These are phyloP conservation scores for Cichladusa arquata DNA, from an alignment of 2,113 vertebrate genomes.

Conservation along the genomic window DNA sequence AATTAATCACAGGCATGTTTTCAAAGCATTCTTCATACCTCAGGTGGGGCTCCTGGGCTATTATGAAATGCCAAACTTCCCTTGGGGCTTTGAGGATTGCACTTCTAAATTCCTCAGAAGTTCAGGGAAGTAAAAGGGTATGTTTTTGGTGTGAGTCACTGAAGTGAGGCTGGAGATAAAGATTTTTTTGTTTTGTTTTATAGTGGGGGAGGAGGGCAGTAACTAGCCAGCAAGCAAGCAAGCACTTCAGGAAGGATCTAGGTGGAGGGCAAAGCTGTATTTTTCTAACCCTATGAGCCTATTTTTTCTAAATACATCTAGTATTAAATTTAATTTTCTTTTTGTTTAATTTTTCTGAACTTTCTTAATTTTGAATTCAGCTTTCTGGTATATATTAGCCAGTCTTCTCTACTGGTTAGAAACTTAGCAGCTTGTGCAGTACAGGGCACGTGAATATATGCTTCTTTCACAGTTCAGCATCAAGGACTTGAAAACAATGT, in stretches of 20 bases:
- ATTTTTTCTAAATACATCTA: not conserved
- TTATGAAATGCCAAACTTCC: slow-evolving; percentile 60
- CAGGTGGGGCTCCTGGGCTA: slow-evolving; percentile 57
- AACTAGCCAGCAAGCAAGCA: not conserved
- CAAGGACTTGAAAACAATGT: not conserved
- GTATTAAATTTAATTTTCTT: not conserved
- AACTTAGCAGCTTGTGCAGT: not conserved
- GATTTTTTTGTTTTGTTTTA: slow-evolving; percentile 45
- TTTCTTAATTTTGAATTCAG: not conserved
- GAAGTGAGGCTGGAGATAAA: slow-evolving; percentile 45
- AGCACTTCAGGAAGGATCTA: not conserved
- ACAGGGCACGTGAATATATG: not conserved
- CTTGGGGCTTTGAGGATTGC: slow-evolving; percentile 44
- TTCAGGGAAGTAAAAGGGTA: slow-evolving; percentile 67
- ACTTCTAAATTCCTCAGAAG: slow-evolving; percentile 52
- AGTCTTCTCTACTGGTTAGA: not conserved
- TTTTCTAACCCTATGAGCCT: not conserved
- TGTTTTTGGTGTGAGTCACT: slow-evolving; percentile 61
- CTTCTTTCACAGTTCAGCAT: not conserved
- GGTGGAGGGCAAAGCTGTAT: not conserved
- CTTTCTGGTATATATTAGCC: not conserved
- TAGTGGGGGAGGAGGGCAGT: not conserved
- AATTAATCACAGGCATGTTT: slow-evolving; percentile 59
- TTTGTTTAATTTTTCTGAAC: not conserved
- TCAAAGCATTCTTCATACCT: slow-evolving; percentile 64